Evolutionary conservation across 2,888 invertebrate species (phyloP).

Genomic region (Trissolcus brochymenae): DNA sequence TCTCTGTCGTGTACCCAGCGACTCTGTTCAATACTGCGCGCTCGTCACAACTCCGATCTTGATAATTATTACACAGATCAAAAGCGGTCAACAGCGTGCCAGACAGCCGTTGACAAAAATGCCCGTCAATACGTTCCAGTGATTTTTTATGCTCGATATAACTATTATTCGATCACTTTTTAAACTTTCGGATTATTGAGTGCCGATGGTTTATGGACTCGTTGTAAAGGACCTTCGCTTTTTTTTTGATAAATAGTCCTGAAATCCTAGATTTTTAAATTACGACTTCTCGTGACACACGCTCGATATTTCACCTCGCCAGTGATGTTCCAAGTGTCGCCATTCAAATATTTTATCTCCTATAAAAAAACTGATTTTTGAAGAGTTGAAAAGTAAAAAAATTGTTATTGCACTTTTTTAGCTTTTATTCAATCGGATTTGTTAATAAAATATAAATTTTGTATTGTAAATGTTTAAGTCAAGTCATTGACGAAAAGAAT

Average conservation of each 20-base stretch:
- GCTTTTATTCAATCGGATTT: background rate
- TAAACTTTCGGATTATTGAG: slow-evolving; percentile 48
- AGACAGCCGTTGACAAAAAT: slow-evolving; percentile 41
- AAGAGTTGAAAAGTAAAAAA: background rate
- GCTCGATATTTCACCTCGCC: slow-evolving; percentile 23
- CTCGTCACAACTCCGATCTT: slow-evolving; percentile 23
- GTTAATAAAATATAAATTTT: no score
- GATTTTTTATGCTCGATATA: slow-evolving; percentile 22
- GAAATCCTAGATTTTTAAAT: slow-evolving; percentile 44
- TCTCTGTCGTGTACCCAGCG: slow-evolving; percentile 38
- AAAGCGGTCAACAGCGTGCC: slow-evolving; percentile 37
- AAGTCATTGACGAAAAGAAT: no score
- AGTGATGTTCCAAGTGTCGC: slow-evolving; percentile 14
- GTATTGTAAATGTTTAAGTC: no score
- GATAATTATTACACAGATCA: slow-evolving; percentile 43
- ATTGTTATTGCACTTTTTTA: background rate
- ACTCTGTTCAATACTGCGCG: slow-evolving; percentile 32
- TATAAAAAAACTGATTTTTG: background rate
- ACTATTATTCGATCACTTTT: slow-evolving; percentile 49
- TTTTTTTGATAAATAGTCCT: slow-evolving; percentile 35
- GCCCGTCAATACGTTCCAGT: slow-evolving; percentile 17
- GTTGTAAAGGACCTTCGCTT: slow-evolving; percentile 24
- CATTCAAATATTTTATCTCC: slow-evolving; percentile 14
- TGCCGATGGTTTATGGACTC: slow-evolving; percentile 35
- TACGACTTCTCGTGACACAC: slow-evolving; percentile 13